Base-by-base conservation (phyloP, 2,113 vertebrate genomes). In the Tautogolabrus adspersus region DNA sequence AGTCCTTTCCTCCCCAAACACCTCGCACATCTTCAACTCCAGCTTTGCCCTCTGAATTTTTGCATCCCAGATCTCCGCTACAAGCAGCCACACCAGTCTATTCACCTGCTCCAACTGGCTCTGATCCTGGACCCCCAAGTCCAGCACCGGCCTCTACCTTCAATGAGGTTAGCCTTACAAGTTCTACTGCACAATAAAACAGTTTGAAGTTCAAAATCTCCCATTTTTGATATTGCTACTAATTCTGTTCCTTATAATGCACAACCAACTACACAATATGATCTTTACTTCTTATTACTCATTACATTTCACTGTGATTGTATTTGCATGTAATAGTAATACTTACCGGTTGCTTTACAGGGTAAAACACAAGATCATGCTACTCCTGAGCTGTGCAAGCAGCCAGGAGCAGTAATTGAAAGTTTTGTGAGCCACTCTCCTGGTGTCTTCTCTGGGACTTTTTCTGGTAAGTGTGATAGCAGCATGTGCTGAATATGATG, bases 401-500 rank as follows among this genome's bases (percentile, higher is more conserved):
- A 78, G 52, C 96, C 97, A 0, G 97, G 97, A 1, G 97, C 97
- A 0, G 95, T 98, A 81, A 99, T 99, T 6, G 96, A 99, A 75
- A 98, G 96, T 90, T 97, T 98, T 10, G 95, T 97, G 58, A 98
- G 94, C 91, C 97, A 97, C n/a, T 96, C 97, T 62, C 97, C 96
- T 0, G 97, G 97, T 30, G 94, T 98, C 84, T 97, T 97, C 93
- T 98, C 97, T 63, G 97, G 97, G 86, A 98, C 97, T 46, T 99
- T 99, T 89, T 98, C 97, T 67, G 97, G 97, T 92, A 84, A 42
- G 72, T 63, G n/a, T 59, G 16, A 37, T 4, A 46, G 12, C 30
- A 34, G 10, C 42, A 15, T 34, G 30, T 34, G 30, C 30, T 34
- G n/a, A 59, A 26, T 18, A 18, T 3, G 16, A 49, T 15, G 2